A percentile compares a stretch with the other conserved stretches of the same genome.
Evolutionary conservation across 2,888 invertebrate species (phyloP).

Genomic region (Neuroscelio doddi): DNA sequence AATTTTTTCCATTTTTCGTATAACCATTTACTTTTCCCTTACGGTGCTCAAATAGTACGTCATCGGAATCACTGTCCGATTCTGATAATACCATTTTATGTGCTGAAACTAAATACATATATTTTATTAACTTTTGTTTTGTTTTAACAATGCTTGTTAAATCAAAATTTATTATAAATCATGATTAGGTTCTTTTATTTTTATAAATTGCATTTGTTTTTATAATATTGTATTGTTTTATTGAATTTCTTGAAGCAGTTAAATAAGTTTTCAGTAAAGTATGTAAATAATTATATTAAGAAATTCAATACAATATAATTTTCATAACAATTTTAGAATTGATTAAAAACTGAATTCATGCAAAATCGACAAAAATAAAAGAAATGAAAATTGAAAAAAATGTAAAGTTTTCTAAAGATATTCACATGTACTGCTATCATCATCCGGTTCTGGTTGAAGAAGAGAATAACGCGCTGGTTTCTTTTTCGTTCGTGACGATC

Average conservation of each 20-base stretch:
- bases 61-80: conserved; percentile 85
- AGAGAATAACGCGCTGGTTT: conserved; percentile 81
- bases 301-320: too few relatives aligned
- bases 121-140: conserved; percentile 31
- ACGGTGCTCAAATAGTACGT: conserved; percentile 86
- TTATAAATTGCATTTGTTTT: too few relatives aligned
- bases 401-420: too few relatives aligned
- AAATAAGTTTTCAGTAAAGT: too few relatives aligned
- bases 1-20: conserved; percentile 68
- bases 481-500: conserved; percentile 74
- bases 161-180: too few relatives aligned
- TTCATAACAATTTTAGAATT: too few relatives aligned
- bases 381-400: too few relatives aligned
- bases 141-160: conserved; percentile 5
- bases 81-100: conserved; percentile 79
- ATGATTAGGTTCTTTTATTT: too few relatives aligned
- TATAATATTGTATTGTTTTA: too few relatives aligned
- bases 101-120: conserved; percentile 73
- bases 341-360: too few relatives aligned
- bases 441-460: conserved; percentile 81
- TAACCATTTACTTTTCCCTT: conserved; percentile 77
- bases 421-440: conserved; percentile 77
- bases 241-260: too few relatives aligned
- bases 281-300: too few relatives aligned
- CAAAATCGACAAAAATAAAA: conserved; percentile 2